phyloP scores from a whole-genome alignment of 2,888 invertebrate genomes.

The Pyrgus malvae region DNA sequence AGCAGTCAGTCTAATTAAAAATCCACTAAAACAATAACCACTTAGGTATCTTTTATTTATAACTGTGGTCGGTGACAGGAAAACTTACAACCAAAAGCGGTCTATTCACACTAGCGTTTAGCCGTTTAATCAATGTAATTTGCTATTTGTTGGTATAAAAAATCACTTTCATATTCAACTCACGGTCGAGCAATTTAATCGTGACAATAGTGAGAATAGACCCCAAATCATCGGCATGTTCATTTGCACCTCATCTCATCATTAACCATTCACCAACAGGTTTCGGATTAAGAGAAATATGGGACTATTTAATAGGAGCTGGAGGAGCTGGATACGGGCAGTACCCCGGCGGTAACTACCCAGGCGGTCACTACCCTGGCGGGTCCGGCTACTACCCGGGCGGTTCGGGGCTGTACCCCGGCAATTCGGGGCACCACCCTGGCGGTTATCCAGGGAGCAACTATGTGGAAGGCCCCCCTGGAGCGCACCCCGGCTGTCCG shows the following conservation, averaged over 20 bases:
- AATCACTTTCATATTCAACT: no score
- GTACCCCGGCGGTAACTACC: slow-evolving; percentile 28
- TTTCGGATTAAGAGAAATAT: slow-evolving; percentile 73
- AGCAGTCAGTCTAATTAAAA: no score
- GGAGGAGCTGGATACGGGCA: slow-evolving; percentile 50
- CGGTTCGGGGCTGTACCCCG: slow-evolving; percentile 33
- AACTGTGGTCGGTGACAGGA: no score
- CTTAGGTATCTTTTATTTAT: no score
- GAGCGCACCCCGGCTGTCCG: slow-evolving; percentile 84
- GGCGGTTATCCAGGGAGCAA: slow-evolving; percentile 37
- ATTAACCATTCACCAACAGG: slow-evolving; percentile 62
- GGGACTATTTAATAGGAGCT: slow-evolving; percentile 74
- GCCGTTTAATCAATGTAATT: no score
- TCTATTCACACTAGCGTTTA: no score
- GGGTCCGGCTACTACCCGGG: slow-evolving; percentile 20
- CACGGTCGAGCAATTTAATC: no score
- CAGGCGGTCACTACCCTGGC: slow-evolving; percentile 23
- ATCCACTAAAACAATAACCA: no score
- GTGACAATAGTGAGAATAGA: not conserved
- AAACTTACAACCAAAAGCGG: no score
- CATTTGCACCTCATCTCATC: slow-evolving; percentile 30
- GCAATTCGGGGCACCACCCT: slow-evolving; percentile 37
- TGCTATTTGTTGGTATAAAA: no score
- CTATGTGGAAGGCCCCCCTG: slow-evolving; percentile 60
- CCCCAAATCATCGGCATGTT: not conserved